Conservation (phyloP, 2,888 invertebrate species). For the Elegia similella region DNA sequence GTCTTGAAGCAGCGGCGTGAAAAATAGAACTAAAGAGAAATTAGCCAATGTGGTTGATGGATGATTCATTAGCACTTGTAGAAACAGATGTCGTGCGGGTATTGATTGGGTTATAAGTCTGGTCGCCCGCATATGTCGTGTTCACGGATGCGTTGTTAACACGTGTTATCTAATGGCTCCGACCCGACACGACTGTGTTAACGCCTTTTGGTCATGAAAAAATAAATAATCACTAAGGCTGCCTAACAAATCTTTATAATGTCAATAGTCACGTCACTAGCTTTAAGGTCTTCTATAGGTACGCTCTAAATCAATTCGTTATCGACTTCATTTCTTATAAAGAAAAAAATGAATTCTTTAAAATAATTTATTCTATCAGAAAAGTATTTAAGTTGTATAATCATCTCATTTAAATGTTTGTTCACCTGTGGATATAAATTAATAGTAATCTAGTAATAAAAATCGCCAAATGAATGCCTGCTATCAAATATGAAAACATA, state of each 20-base stretch:
- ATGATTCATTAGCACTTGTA: slow-evolving; percentile 43
- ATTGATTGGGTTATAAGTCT: slow-evolving; percentile 44
- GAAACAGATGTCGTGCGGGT: slow-evolving; percentile 42
- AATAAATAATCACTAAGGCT: slow-evolving; percentile 25
- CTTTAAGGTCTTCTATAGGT: neutral
- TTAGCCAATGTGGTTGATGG: slow-evolving; percentile 36
- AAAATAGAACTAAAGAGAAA: slow-evolving; percentile 18
- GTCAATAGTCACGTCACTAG: neutral
- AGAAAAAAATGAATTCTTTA: neutral
- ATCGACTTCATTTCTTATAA: neutral
- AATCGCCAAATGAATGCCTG: neutral
- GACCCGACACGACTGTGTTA: slow-evolving; percentile 48
- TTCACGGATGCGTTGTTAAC: slow-evolving; percentile 51
- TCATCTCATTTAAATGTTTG: neutral
- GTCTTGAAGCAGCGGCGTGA: slow-evolving; percentile 4
- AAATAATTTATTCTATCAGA: neutral
- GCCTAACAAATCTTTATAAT: slow-evolving; percentile 11
- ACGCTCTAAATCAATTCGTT: neutral
- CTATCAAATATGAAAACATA: neutral
- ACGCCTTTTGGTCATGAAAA: slow-evolving; percentile 37
- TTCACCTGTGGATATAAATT: neutral
- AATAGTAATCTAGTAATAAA: neutral
- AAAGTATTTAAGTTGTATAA: neutral
- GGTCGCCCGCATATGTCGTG: slow-evolving; percentile 51
- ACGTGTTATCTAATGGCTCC: slow-evolving; percentile 56